Evolutionary conservation across 2,797 vertebrate genomes (phyloP), one percentile per base, ranked within the genome.

Genomic region (Ceyx erithaca): DNA sequence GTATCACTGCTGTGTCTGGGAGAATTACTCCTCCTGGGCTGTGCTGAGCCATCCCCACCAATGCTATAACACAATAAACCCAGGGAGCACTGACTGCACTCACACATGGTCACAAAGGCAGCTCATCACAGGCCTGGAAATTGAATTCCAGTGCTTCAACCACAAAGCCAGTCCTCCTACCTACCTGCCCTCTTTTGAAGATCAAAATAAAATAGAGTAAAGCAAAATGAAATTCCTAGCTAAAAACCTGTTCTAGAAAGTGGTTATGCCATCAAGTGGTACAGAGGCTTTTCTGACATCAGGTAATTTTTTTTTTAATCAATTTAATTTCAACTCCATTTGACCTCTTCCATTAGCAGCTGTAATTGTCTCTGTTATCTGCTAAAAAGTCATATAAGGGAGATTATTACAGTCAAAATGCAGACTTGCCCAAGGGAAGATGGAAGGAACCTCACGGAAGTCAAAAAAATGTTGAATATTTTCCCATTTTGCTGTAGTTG

Each of bases 351-450:
- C 59, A 35, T 92, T 84, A 77, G 69, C 58, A 90, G 40, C 58
- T 78, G 75, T 90, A 93, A 93, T 93, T 84, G 64, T 63, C 52
- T 76, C 72, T 87, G 57, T 77, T 92, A 73, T 59, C 73, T 88
- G 48, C 92, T 81, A 76, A 85, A 85, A 84, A 54, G 61, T 75
- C 85, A 67, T 59, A 48, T 21, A 87, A 90, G 73, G 22, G 41
- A 76, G 88, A 43, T 59, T 84, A 59, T 59, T 69, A 45, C 76
- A 77, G 79, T 57, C 63, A 85, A 93, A 87, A 91, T 2, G 11
- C 67, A 84, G 54, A 26, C 64, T 76, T 95, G 48, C 49, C 68
- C 68, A 33, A 54, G 41, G 55, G 91, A 59, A 9, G 31, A 85
- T 40, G 31, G 77, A 66, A 70, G 71, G 68, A 85, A 41, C 40